Conservation (phyloP, 1,140 invertebrate species). For the Trichonephila clavipes region DNA sequence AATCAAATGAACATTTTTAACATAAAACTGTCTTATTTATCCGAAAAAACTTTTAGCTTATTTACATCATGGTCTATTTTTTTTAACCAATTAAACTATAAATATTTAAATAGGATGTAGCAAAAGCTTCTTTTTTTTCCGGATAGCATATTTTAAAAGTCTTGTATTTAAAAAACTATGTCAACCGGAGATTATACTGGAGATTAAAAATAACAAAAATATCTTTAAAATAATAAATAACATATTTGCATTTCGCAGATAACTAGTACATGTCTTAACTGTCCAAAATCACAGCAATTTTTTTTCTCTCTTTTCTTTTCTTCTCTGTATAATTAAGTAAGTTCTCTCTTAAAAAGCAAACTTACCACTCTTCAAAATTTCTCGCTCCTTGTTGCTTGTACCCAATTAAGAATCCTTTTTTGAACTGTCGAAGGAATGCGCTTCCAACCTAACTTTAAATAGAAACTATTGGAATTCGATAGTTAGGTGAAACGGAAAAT, state of each 20-base stretch:
- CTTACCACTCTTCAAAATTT: background rate
- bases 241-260: too few relatives aligned
- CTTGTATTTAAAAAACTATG: too few relatives aligned
- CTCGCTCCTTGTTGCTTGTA: conserved; percentile 29
- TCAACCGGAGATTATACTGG: background rate
- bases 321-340: background rate
- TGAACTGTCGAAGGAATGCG: background rate
- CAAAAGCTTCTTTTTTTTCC: too few relatives aligned
- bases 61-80: too few relatives aligned
- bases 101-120: too few relatives aligned
- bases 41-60: too few relatives aligned
- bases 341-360: background rate
- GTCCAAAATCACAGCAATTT: background rate
- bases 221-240: too few relatives aligned
- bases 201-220: too few relatives aligned
- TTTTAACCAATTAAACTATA: too few relatives aligned
- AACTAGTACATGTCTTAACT: background rate
- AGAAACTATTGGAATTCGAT: conserved; percentile 72
- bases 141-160: too few relatives aligned
- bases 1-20: too few relatives aligned
- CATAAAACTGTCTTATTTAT: too few relatives aligned
- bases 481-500: conserved; percentile 49
- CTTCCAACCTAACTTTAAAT: conserved; percentile 49
- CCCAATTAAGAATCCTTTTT: conserved; percentile 56
- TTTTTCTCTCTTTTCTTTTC: background rate